phyloP scores from a whole-genome alignment of 2,797 vertebrate genomes.

The Microtus obscurus region DNA sequence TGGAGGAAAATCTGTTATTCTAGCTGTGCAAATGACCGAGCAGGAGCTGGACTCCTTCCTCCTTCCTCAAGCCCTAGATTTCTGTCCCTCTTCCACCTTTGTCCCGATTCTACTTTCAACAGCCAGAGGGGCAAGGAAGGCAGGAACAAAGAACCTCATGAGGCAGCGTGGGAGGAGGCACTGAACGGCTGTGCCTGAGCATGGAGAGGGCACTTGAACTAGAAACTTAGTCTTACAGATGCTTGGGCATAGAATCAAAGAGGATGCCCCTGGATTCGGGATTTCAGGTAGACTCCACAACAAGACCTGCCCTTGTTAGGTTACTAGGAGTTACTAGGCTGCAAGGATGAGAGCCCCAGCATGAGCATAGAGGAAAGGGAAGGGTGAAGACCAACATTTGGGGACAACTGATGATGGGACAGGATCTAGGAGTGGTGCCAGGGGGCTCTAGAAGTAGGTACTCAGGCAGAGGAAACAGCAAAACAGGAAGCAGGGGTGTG shows the following conservation, averaged over 20 bases:
- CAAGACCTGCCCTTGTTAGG: neutral
- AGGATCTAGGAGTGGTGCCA: neutral
- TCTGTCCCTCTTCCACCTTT: neutral
- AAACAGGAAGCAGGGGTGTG: conserved; percentile 50
- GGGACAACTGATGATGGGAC: neutral
- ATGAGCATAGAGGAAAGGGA: neutral
- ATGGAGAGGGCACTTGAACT: neutral
- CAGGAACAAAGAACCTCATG: neutral
- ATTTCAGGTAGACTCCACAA: neutral
- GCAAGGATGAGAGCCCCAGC: neutral
- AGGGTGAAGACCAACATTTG: neutral
- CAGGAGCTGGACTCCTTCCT: neutral
- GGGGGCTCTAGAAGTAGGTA: neutral
- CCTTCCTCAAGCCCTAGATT: neutral
- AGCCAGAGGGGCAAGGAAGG: neutral
- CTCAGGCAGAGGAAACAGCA: conserved; percentile 29
- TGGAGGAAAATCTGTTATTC: neutral
- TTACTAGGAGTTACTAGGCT: neutral
- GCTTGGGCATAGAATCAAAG: neutral
- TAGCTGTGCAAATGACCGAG: neutral
- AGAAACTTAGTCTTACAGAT: neutral
- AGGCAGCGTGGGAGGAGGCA: neutral
- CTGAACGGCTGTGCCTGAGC: too few relatives aligned
- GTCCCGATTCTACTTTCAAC: neutral
- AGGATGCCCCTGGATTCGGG: neutral